Evolutionary conservation across 1,140 invertebrate genomes (phyloP), one percentile per base, ranked within the genome.

Genomic region (Drosophila lini): DNA sequence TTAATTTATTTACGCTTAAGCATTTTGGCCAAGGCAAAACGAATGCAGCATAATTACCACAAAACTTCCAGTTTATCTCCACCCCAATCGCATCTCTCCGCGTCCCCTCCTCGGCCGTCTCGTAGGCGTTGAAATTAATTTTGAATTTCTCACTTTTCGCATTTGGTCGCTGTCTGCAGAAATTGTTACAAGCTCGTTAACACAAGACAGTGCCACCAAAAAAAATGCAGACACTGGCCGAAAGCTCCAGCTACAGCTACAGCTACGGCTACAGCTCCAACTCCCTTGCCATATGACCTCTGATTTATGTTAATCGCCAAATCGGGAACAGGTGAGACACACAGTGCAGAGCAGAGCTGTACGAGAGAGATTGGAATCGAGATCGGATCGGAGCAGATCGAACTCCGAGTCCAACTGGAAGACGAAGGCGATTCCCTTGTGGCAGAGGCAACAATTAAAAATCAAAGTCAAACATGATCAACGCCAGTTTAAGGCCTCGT

Each of bases 151-250:
- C 84, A 90, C 84, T 89, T 89, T 88, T 70, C 68, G 76, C 62
- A 48, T 82, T 82, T 42, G 75, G 47, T 52, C 47, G 48, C 67
- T 62, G 76, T 80, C 80, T 83, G 79, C 81, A 76, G 74, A 89
- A 89, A 89, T 89, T 89, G 84, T 89, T 89, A 89, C 84, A 89
- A 89, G 84, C 84, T 89, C 84, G 84, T 89, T 89, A 89, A 89
- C 84, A 89, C 84, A 89, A 67, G 57, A 75, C 85, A 78, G 65
- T 89, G 85, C 84, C 84, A 89, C 84, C 84, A 89, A 78, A 74
- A 70, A 47, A 65, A 73, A 62, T 65, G 36, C 67, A 60, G 58
- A 74, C 62, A 77, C 25, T 15, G 38, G 13, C 50, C 50, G 31
- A 53, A 53, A 36, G 50, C 31, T 34, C 10, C 44, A 45, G 55